phyloP scores from a whole-genome alignment of 2,113 vertebrate genomes.

The Ranitomeya variabilis region DNA sequence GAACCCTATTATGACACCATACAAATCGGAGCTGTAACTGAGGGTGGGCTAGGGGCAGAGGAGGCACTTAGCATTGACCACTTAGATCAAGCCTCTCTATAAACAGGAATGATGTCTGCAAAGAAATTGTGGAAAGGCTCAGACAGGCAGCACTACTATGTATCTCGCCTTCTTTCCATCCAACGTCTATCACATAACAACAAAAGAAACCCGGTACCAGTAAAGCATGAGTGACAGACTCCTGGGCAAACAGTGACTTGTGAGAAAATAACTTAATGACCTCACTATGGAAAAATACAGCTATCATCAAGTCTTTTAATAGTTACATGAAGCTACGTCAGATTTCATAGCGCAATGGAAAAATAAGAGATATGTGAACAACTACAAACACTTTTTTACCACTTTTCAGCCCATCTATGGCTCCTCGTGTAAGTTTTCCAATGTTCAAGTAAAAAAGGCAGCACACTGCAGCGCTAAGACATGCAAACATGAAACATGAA shows the following conservation, averaged over 20 bases:
- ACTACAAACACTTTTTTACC: background rate
- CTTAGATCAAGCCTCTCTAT: too few species aligned
- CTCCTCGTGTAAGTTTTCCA: too few species aligned
- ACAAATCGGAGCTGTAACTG: too few species aligned
- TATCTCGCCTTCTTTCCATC: background rate
- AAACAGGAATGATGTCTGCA: too few species aligned
- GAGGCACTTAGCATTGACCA: too few species aligned
- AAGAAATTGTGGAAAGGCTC: background rate
- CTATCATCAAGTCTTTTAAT: background rate
- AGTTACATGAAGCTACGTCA: background rate
- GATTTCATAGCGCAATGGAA: background rate
- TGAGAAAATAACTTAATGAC: background rate
- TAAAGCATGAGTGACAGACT: background rate
- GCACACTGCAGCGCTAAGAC: too few species aligned
- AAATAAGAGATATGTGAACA: background rate
- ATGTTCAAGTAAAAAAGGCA: too few species aligned
- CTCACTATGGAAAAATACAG: background rate
- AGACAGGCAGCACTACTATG: background rate
- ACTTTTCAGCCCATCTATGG: too few species aligned
- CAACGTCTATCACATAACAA: background rate
- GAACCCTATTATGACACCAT: too few species aligned
- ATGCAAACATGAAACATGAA: too few species aligned
- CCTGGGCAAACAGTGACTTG: background rate
- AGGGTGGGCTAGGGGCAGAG: too few species aligned
- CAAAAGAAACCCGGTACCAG: background rate